Evolutionary conservation across 2,113 vertebrate genomes (phyloP), one percentile per base, ranked within the genome.

Genomic region (Solenodon paradoxus): DNA sequence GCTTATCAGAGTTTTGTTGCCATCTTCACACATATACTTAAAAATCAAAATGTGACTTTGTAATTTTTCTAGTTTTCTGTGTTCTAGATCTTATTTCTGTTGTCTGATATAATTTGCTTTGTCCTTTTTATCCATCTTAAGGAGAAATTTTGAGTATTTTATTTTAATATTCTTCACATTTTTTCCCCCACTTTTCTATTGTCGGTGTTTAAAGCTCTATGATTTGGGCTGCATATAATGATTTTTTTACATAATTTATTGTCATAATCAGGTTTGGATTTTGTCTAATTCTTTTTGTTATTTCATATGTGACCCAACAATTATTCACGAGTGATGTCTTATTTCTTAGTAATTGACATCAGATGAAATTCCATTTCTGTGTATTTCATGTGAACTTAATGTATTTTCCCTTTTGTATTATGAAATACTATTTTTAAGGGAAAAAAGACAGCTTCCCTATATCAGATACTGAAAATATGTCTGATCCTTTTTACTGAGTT

Each of bases 401-500:
- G 17, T n/a, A n/a, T n/a, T n/a, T n/a, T n/a, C n/a, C n/a, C n/a
- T n/a, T n/a, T n/a, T n/a, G n/a, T n/a, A n/a, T n/a, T n/a, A n/a
- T n/a, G n/a, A n/a, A n/a, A 55, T 28, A 57, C 40, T 72, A 6
- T 40, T 40, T 63, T n/a, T 59, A 80, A 86, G 19, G 35, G 8
- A 66, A 89, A 94, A 81, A 55, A 94, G 49, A 59, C 45, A 40
- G 15, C 96, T 87, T 95, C 59, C 69, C 64, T 85, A 3, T 72
- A 95, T 72, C 71, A 97, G 71, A 85, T 38, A 84, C 0, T 42
- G 4, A 28, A 94, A 64, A 95, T 85, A 78, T 88, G 83, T 97
- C 59, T 84, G 79, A 92, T 95, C 28, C 80, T 96, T 97, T 94
- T 97, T 96, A 97, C 15, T n/a, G 51, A 97, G 96, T 96, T 96